Percentiles rank a stretch among this genome's conserved stretches.
Conservation (phyloP, 1,140 invertebrate species). For the Zophobas atratus region DNA sequence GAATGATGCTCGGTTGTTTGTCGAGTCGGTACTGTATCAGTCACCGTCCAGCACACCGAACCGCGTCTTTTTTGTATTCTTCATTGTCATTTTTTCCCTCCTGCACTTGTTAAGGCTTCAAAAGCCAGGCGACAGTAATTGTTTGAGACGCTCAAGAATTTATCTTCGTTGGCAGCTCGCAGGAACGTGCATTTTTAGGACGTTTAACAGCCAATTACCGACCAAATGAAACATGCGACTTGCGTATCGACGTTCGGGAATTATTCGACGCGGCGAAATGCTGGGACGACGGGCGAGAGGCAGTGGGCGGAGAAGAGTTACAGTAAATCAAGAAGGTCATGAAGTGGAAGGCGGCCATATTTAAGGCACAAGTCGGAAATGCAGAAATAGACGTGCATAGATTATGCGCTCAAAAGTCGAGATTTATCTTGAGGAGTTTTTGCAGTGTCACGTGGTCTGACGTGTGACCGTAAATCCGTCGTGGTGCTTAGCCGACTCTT, state of each 20-base stretch:
- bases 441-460: too few species aligned
- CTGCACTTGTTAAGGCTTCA: conserved; percentile 50
- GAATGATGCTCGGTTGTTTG: conserved; percentile 50
- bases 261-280: conserved; percentile 15
- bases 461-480: too few species aligned
- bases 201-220: conserved; percentile 33
- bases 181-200: conserved; percentile 22
- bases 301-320: too few species aligned
- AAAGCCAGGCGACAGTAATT: conserved; percentile 52
- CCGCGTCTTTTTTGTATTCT: conserved; percentile 47
- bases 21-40: conserved; percentile 53
- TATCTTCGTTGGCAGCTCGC: conserved; percentile 43
- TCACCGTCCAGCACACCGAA: conserved; percentile 45
- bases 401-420: too few species aligned
- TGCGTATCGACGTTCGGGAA: conserved; percentile 20
- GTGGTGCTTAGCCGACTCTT: too few species aligned
- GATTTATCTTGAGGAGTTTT: too few species aligned
- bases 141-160: conserved; percentile 50
- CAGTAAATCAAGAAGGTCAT: too few species aligned
- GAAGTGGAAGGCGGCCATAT: too few species aligned
- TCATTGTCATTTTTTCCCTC: conserved; percentile 53
- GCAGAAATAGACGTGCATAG: too few species aligned
- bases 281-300: background rate
- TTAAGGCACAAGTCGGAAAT: too few species aligned
- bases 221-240: conserved; percentile 20